Percentiles rank a stretch among this genome's conserved stretches.
Conservation (phyloP, 2,888 invertebrate genomes). For the Sarcophaga caerulescens region DNA sequence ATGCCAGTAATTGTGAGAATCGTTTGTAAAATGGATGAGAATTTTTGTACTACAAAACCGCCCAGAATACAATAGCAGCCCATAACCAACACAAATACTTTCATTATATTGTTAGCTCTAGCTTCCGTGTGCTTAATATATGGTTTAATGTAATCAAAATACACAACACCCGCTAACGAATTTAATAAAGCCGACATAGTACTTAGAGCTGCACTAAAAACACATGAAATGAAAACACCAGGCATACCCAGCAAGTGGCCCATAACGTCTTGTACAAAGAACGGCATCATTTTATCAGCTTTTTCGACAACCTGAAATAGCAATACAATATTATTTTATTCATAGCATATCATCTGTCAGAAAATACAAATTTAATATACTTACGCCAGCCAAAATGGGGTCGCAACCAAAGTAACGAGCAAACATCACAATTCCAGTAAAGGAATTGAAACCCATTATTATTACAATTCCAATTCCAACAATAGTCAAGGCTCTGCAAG, state of each 20-base stretch:
- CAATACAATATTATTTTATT: not conserved
- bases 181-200: constrained; percentile 83
- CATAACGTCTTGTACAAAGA: constrained; percentile 83
- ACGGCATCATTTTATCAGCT: constrained; percentile 82
- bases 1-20: constrained; percentile 81
- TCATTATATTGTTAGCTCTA: constrained; percentile 82
- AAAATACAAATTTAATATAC: constrained; percentile 52
- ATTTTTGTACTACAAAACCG: constrained; percentile 80
- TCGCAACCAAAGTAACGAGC: constrained; percentile 84
- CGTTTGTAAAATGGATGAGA: constrained; percentile 82
- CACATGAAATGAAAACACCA: constrained; percentile 84
- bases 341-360: not conserved
- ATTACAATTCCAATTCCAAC: constrained; percentile 83
- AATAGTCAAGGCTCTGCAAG: constrained; percentile 82
- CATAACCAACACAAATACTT: constrained; percentile 78
- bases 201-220: constrained; percentile 84
- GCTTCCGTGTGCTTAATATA: constrained; percentile 80
- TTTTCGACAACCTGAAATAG: constrained; percentile 78
- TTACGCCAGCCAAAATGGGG: constrained; percentile 82
- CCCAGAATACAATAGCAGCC: constrained; percentile 85
- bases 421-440: constrained; percentile 84
- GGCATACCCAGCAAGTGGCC: constrained; percentile 83
- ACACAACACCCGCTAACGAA: constrained; percentile 83
- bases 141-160: constrained; percentile 83
- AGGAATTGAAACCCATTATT: constrained; percentile 83